Evolutionary conservation across 2,797 vertebrate genomes (phyloP).

Genomic region (Oreochromis mossambicus): DNA sequence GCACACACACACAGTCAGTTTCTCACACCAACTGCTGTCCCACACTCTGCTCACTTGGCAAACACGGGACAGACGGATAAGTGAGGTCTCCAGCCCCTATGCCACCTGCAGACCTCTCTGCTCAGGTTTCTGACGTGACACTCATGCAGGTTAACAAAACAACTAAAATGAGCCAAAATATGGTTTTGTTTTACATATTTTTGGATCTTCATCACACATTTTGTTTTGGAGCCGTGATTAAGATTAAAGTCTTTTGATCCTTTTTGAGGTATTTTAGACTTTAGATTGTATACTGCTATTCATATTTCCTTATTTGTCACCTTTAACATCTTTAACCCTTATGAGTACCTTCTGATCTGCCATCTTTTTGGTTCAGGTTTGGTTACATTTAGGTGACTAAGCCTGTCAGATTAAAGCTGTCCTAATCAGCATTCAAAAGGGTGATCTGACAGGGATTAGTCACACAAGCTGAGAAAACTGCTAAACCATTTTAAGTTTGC

Average conservation of each 20-base stretch:
- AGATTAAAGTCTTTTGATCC: neutral
- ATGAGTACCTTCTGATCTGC: neutral
- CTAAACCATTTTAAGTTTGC: neutral
- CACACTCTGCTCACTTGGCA: slow-evolving; percentile 51
- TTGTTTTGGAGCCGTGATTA: neutral
- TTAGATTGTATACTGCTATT: neutral
- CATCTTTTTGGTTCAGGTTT: neutral
- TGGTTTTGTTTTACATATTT: slow-evolving; percentile 35
- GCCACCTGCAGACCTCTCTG: slow-evolving; percentile 54
- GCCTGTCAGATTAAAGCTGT: neutral
- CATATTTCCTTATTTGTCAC: neutral
- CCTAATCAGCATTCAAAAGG: neutral
- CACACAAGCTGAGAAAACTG: neutral
- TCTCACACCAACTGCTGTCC: slow-evolving; percentile 40
- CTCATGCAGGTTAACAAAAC: slow-evolving; percentile 54
- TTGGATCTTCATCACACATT: neutral
- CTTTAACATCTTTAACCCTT: neutral
- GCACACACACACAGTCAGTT: neutral
- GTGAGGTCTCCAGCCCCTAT: slow-evolving; percentile 49
- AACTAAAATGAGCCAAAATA: slow-evolving; percentile 36
- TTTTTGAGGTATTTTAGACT: neutral
- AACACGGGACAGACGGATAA: slow-evolving; percentile 13
- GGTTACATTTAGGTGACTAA: neutral
- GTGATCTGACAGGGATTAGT: neutral
- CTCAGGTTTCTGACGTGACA: slow-evolving; percentile 53